These are phyloP conservation scores for Megamerina dolium DNA, from an alignment of 2,888 invertebrate genomes.

Conservation along the genomic window DNA sequence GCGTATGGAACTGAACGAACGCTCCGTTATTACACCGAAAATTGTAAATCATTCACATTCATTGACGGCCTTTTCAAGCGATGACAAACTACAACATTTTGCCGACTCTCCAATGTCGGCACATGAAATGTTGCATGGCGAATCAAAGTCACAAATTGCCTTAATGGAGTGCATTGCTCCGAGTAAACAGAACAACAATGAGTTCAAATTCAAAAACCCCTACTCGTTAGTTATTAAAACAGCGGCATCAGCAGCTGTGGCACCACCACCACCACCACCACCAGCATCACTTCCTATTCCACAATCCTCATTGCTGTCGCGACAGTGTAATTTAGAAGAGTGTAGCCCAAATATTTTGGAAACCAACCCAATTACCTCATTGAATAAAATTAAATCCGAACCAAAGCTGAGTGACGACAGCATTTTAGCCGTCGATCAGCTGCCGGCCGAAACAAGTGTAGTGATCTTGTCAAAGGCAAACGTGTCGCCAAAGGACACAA, in stretches of 20 bases:
- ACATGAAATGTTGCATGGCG: not conserved
- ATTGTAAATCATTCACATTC: not conserved
- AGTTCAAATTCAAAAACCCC: slow-evolving; percentile 11
- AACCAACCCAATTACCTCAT: slow-evolving; percentile 37
- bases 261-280: too few species aligned
- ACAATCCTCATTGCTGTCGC: not conserved
- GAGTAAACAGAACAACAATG: not conserved
- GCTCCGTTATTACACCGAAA: not conserved
- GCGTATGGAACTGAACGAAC: not conserved
- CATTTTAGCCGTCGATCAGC: slow-evolving; percentile 20
- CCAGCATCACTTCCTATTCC: too few species aligned
- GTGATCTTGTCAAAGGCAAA: slow-evolving; percentile 19
- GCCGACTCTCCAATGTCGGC: not conserved
- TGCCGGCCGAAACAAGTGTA: slow-evolving; percentile 32
- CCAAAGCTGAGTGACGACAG: slow-evolving; percentile 14
- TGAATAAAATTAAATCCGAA: slow-evolving; percentile 17
- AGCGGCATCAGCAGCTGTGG: not conserved
- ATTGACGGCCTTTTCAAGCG: not conserved
- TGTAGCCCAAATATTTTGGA: slow-evolving; percentile 40
- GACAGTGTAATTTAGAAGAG: slow-evolving; percentile 17
- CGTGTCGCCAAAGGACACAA: slow-evolving; percentile 4
- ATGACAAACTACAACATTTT: not conserved
- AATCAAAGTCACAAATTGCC: not conserved
- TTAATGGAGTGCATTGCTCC: not conserved
- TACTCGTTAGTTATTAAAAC: slow-evolving; percentile 26